Evolutionary conservation across 2,888 invertebrate genomes (phyloP).

Genomic region (Trilocha varians): DNA sequence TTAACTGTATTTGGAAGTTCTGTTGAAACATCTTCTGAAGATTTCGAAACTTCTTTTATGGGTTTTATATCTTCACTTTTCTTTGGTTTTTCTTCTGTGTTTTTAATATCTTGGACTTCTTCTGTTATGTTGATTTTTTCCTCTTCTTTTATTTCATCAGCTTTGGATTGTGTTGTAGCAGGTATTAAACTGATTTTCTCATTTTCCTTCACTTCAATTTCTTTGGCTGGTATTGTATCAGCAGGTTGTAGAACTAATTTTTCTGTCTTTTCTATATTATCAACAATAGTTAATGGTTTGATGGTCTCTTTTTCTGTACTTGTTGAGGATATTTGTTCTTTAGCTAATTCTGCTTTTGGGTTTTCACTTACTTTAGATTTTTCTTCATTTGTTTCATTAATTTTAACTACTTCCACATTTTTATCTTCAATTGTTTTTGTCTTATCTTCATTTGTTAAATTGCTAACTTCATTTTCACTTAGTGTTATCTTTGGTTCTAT

Average conservation of each 20-base stretch:
- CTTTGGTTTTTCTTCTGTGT: background rate
- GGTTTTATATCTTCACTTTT: background rate
- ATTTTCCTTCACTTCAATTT: background rate
- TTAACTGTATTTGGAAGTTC: conserved; percentile 9
- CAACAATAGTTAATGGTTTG: background rate
- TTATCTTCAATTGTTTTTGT: conserved; percentile 1
- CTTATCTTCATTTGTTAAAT: conserved; percentile 5
- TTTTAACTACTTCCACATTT: background rate
- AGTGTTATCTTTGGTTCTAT: conserved; percentile 1
- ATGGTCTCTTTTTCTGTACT: background rate
- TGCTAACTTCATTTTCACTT: conserved; percentile 1
- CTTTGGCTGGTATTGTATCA: background rate
- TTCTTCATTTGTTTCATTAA: background rate
- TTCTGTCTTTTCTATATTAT: background rate
- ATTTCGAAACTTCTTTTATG: background rate
- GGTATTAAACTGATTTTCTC: background rate
- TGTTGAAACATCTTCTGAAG: conserved; percentile 4
- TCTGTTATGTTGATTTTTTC: background rate
- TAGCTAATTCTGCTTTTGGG: background rate
- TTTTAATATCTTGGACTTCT: background rate
- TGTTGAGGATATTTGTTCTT: background rate
- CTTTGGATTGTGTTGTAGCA: background rate
- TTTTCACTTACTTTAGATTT: background rate
- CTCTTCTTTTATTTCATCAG: conserved; percentile 6
- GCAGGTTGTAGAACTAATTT: too few relatives aligned